These are phyloP conservation scores for Rhinichthys klamathensis DNA, from an alignment of 2,113 vertebrate species.

Conservation along the genomic window DNA sequence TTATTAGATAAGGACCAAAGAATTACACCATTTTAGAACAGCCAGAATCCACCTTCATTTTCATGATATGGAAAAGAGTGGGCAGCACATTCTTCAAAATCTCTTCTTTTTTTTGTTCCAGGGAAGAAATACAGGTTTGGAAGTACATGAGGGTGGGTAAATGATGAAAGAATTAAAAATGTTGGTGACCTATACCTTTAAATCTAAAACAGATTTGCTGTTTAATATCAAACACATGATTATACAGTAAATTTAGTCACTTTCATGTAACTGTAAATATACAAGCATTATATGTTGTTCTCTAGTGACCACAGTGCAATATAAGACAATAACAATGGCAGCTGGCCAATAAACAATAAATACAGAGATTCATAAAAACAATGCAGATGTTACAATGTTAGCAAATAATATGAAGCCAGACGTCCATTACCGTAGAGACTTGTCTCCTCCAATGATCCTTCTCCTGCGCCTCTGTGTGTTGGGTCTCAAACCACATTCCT, in stretches of 20 bases:
- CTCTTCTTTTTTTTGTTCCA: neutral
- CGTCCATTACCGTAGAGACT: conserved; percentile 80
- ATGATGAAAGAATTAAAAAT: neutral
- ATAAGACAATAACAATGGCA: neutral
- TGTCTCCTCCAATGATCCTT: conserved; percentile 86
- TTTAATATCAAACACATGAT: neutral
- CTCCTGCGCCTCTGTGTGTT: conserved; percentile 76
- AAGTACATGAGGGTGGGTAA: neutral
- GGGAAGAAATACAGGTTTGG: neutral
- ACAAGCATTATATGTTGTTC: neutral
- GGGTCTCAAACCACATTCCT: conserved; percentile 69
- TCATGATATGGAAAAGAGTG: neutral
- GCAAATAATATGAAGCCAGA: neutral
- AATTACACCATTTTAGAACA: no score
- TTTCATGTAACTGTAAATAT: neutral
- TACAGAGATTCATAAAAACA: neutral
- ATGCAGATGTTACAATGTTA: neutral
- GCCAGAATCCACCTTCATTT: neutral
- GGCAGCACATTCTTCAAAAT: neutral
- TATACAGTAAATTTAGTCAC: neutral
- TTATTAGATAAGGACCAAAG: no score
- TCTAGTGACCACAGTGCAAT: neutral
- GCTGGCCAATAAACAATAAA: neutral
- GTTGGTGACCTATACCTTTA: neutral
- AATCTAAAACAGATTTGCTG: neutral